Conservation (phyloP, 2,113 vertebrate species). For the Archocentrus centrarchus region DNA sequence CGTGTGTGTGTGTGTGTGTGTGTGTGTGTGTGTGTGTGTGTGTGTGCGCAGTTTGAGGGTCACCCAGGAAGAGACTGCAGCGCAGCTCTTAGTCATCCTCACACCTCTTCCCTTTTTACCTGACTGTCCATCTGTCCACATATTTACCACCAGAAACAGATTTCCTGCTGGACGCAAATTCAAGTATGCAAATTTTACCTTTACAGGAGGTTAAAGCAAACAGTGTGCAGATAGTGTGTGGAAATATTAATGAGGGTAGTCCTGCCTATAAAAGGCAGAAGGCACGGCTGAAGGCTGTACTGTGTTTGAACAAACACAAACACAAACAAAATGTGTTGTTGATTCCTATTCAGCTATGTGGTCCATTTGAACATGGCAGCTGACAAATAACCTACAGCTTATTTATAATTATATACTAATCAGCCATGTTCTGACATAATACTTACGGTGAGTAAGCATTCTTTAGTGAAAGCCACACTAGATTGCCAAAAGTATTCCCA, state of each 20-base stretch:
- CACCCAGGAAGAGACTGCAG: conserved; percentile 68
- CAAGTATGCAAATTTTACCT: conserved; percentile 41
- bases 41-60: conserved; percentile 58
- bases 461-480: too few species aligned
- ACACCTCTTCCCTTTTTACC: conserved; percentile 69
- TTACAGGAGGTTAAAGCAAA: conserved; percentile 22
- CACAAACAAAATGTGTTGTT: conserved; percentile 8
- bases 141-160: conserved; percentile 62
- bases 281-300: neutral
- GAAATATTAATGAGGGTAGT: conserved; percentile 9
- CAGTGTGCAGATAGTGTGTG: neutral
- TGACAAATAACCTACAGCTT: too few species aligned
- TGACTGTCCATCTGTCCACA: conserved; percentile 71
- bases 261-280: neutral
- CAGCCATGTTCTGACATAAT: too few species aligned
- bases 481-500: too few species aligned
- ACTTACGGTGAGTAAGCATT: too few species aligned
- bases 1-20: conserved; percentile 1
- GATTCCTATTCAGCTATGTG: neutral
- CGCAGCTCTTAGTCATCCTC: conserved; percentile 69
- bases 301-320: neutral
- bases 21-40: conserved; percentile 32
- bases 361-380: neutral
- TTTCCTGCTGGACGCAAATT: conserved; percentile 50
- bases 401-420: too few species aligned